These are phyloP conservation scores for Beroe forskalii DNA, from an alignment of 37 sponge, comb jelly and placozoan genomes.

Conservation along the genomic window DNA sequence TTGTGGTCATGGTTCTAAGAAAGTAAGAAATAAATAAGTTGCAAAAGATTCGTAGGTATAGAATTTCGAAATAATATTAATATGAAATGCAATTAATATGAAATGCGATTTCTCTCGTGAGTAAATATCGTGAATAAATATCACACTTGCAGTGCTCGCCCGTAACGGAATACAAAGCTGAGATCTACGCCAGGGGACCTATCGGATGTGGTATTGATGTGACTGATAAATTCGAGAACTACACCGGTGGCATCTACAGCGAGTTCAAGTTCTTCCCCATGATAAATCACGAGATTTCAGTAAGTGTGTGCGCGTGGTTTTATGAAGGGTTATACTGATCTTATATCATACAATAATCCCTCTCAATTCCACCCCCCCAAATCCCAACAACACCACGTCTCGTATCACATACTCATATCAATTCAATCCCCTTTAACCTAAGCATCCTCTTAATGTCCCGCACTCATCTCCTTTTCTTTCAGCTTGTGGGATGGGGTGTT, in stretches of 20 bases:
- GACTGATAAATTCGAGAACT: slow-evolving; percentile 72
- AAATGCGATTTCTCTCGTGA: too few relatives aligned
- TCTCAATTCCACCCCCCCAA: slow-evolving; percentile 18
- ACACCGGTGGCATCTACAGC: slow-evolving; percentile 78
- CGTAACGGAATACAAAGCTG: slow-evolving; percentile 72
- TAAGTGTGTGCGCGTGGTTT: slow-evolving; percentile 67
- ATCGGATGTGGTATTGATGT: slow-evolving; percentile 80
- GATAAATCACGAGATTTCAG: slow-evolving; percentile 82
- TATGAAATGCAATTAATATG: too few relatives aligned
- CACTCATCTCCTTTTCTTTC: too few relatives aligned
- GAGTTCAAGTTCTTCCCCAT: slow-evolving; percentile 68
- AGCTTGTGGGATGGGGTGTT: slow-evolving; percentile 84
- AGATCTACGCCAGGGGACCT: slow-evolving; percentile 76
- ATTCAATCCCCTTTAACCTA: neutral
- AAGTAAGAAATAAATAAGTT: too few relatives aligned
- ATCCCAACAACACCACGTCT: neutral
- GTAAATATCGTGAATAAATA: too few relatives aligned
- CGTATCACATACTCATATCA: neutral
- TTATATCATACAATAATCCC: neutral
- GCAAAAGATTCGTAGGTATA: too few relatives aligned
- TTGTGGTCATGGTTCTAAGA: too few relatives aligned
- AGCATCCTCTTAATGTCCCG: neutral
- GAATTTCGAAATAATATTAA: too few relatives aligned
- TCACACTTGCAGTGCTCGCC: slow-evolving; percentile 74
- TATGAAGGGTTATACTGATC: neutral